These are phyloP conservation scores for Fragum fragum DNA, from an alignment of 2,888 invertebrate genomes.

Conservation along the genomic window DNA sequence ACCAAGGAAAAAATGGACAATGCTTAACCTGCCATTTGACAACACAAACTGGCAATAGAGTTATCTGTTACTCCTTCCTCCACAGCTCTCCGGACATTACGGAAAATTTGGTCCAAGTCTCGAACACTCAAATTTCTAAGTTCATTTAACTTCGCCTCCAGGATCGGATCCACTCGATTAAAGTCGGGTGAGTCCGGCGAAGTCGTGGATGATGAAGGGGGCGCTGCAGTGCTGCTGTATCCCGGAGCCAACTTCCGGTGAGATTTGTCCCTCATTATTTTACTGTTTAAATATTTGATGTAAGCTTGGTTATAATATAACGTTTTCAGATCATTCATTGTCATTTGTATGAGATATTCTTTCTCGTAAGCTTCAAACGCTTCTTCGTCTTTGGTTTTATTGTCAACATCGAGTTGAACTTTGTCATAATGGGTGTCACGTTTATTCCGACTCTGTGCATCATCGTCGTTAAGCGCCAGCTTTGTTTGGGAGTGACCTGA, in stretches of 20 bases:
- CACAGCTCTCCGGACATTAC: constrained; percentile 1
- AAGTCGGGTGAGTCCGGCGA: not conserved
- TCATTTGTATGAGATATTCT: constrained; percentile 17
- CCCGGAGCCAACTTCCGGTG: not conserved
- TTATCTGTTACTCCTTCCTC: constrained; percentile 16
- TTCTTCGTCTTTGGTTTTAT: constrained; percentile 16
- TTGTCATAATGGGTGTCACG: not conserved
- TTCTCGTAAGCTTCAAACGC: constrained; percentile 10
- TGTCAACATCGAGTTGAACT: constrained; percentile 14
- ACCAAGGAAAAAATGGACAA: not conserved
- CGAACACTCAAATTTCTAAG: constrained; percentile 6
- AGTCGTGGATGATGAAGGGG: not conserved
- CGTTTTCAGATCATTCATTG: constrained; percentile 12
- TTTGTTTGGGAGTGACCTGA: not conserved
- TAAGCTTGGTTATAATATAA: constrained; percentile 15
- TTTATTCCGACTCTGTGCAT: not conserved
- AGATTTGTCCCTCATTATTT: not conserved
- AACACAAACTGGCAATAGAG: constrained; percentile 27
- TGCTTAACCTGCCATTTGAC: constrained; percentile 15
- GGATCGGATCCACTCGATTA: constrained; percentile 26
- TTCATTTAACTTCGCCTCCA: constrained; percentile 22
- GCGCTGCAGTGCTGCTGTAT: constrained; percentile 6
- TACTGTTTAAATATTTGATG: constrained; percentile 10
- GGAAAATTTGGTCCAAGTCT: constrained; percentile 11
- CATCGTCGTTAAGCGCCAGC: not conserved